Percentiles rank a stretch among this genome's conserved stretches.
Conservation (phyloP, 2,113 vertebrate genomes). For the Podilymbus podiceps region DNA sequence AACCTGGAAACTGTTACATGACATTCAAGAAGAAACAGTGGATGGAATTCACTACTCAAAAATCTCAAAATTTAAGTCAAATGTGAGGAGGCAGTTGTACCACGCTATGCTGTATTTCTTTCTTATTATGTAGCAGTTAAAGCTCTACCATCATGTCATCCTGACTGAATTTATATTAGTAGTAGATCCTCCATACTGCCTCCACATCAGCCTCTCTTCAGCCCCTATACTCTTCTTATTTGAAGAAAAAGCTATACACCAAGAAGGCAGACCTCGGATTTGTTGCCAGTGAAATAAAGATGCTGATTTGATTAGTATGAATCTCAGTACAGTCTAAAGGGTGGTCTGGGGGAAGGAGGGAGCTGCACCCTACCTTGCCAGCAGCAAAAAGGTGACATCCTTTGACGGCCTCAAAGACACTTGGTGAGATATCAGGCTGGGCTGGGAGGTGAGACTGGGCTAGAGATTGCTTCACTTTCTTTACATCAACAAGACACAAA, state of each 20-base stretch:
- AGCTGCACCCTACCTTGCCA: slow-evolving; percentile 82
- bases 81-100: neutral
- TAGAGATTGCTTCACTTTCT: slow-evolving; percentile 95
- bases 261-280: neutral
- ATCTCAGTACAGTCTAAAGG: neutral
- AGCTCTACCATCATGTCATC: neutral
- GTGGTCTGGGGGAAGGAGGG: neutral
- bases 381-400: slow-evolving; percentile 96
- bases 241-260: neutral
- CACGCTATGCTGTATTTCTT: neutral
- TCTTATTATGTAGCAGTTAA: neutral
- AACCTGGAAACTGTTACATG: neutral
- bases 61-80: neutral
- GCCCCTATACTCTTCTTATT: neutral
- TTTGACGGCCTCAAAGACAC: slow-evolving; percentile 94
- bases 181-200: neutral
- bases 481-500: slow-evolving; percentile 92
- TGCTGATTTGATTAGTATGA: neutral
- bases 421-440: slow-evolving; percentile 90
- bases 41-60: neutral
- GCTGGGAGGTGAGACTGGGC: slow-evolving; percentile 96
- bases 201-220: neutral
- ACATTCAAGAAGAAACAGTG: neutral
- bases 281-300: neutral
- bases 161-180: neutral